Conservation (phyloP, 2,113 vertebrate genomes). For the Tachysurus fulvidraco region DNA sequence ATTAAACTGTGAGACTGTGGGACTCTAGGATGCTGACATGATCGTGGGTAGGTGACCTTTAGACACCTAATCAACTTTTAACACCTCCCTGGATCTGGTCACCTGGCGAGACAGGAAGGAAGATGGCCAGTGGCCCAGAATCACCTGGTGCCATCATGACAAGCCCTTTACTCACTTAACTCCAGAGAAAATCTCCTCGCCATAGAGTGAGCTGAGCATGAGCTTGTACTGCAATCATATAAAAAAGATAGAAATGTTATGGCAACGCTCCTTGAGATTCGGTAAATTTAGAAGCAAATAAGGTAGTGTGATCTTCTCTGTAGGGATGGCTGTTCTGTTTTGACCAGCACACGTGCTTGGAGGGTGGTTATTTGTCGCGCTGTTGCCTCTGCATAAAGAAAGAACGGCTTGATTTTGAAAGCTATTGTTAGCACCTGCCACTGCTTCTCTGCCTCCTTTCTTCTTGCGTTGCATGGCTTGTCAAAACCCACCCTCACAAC, state of each 20-base stretch:
- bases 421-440: slow-evolving; percentile 48
- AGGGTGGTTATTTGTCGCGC: slow-evolving; percentile 46
- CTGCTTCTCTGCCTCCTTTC: slow-evolving; percentile 43
- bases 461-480: slow-evolving; percentile 35
- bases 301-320: slow-evolving; percentile 38
- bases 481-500: slow-evolving; percentile 46
- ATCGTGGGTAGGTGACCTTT: slow-evolving; percentile 76
- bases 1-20: slow-evolving; percentile 68
- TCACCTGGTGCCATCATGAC: slow-evolving; percentile 16
- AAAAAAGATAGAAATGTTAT: slow-evolving; percentile 32
- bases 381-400: slow-evolving; percentile 40
- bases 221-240: slow-evolving; percentile 14
- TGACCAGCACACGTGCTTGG: slow-evolving; percentile 32
- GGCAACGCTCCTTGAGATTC: slow-evolving; percentile 14
- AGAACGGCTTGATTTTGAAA: slow-evolving; percentile 37
- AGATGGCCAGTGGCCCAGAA: slow-evolving; percentile 44
- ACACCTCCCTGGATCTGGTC: slow-evolving; percentile 67
- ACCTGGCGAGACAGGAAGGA: slow-evolving; percentile 38
- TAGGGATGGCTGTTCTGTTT: slow-evolving; percentile 42
- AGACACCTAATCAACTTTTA: slow-evolving; percentile 81
- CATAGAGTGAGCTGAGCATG: not conserved
- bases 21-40: slow-evolving; percentile 71
- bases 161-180: slow-evolving; percentile 30
- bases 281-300: slow-evolving; percentile 36
- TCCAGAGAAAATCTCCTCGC: slow-evolving; percentile 26